Evolutionary conservation across 2,888 invertebrate species (phyloP).

Genomic region (Mesoligia furuncula): DNA sequence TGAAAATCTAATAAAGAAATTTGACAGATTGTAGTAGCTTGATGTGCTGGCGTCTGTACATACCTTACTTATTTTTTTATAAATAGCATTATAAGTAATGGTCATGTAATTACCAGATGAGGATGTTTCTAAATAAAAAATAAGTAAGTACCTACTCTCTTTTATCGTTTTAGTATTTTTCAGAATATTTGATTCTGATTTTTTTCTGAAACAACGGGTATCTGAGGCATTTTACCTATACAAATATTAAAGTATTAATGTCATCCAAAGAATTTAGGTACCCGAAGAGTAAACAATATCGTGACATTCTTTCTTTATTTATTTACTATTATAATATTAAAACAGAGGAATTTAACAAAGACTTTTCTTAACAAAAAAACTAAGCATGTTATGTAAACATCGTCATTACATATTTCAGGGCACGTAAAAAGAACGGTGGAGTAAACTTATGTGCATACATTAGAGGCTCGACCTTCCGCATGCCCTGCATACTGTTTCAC

Average conservation of each 20-base stretch:
- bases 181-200: background rate
- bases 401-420: slow-evolving; percentile 38
- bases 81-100: no score
- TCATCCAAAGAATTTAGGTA: background rate
- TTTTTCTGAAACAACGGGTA: background rate
- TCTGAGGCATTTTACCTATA: no score
- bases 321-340: slow-evolving; percentile 6
- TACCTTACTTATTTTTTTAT: no score
- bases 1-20: no score
- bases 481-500: slow-evolving; percentile 52
- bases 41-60: no score
- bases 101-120: no score
- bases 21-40: no score
- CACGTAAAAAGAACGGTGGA: slow-evolving; percentile 38
- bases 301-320: background rate
- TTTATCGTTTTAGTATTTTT: background rate
- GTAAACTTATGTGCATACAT: slow-evolving; percentile 53
- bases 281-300: background rate
- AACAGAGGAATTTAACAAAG: background rate
- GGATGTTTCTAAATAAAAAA: background rate
- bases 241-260: background rate
- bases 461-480: slow-evolving; percentile 42
- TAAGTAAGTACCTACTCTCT: no score
- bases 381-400: slow-evolving; percentile 26
- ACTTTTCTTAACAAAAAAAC: slow-evolving; percentile 5